Percentiles rank a stretch among this genome's conserved stretches.
phyloP scores from a whole-genome alignment of 2,888 invertebrate genomes.

The Polymixis lichenea region DNA sequence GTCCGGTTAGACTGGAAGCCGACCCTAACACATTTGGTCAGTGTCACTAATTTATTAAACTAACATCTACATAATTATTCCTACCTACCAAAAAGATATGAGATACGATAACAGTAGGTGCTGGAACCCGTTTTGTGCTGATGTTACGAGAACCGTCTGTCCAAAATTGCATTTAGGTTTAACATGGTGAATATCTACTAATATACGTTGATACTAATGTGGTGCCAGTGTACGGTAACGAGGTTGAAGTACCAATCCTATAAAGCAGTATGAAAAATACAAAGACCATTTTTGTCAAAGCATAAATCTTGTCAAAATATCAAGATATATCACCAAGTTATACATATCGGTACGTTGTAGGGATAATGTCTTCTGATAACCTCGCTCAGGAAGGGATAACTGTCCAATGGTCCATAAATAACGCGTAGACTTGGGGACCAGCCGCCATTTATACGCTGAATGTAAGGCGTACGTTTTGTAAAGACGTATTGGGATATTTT shows the following conservation, averaged over 20 bases:
- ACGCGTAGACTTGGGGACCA: conserved; percentile 50
- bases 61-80: no score
- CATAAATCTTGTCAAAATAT: conserved; percentile 50
- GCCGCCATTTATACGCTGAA: conserved; percentile 42
- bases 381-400: conserved; percentile 65
- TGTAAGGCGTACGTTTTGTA: conserved; percentile 43
- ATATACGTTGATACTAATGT: background rate
- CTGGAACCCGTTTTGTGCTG: background rate
- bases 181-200: background rate
- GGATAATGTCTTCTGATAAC: conserved; percentile 65
- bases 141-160: no score
- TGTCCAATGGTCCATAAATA: conserved; percentile 65
- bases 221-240: no score
- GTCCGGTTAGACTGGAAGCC: no score
- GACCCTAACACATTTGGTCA: no score
- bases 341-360: conserved; percentile 41
- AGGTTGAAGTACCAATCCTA: background rate
- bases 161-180: background rate
- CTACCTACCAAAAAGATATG: no score
- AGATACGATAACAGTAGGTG: no score
- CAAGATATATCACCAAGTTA: conserved; percentile 49
- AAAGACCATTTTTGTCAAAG: conserved; percentile 29
- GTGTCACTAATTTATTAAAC: no score
- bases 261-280: conserved; percentile 2
- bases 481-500: conserved; percentile 45